A percentile compares a stretch with the other conserved stretches of the same genome.
Conservation (phyloP, 2,888 invertebrate species). For the Ormyrus thymus region DNA sequence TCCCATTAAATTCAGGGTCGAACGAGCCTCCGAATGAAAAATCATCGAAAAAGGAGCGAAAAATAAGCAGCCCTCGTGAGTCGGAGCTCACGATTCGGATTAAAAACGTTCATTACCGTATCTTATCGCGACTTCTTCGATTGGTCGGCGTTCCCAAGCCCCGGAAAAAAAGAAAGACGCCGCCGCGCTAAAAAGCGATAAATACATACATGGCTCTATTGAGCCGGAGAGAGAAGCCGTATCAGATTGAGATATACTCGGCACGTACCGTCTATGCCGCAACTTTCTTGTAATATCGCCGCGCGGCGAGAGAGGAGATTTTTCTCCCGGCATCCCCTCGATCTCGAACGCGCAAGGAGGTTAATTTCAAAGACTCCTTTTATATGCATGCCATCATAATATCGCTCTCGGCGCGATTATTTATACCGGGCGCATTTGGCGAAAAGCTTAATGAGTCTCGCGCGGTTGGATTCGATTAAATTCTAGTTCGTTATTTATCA, state of each 20-base stretch:
- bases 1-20: slow-evolving; percentile 13
- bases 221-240: neutral
- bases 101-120: slow-evolving; percentile 14
- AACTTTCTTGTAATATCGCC: slow-evolving; percentile 38
- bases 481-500: neutral
- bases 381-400: slow-evolving; percentile 25
- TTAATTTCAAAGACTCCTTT: slow-evolving; percentile 49
- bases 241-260: slow-evolving; percentile 18
- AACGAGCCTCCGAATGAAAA: neutral
- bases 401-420: slow-evolving; percentile 36
- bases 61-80: too few species aligned
- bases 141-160: neutral
- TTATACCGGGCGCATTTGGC: slow-evolving; percentile 3
- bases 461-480: slow-evolving; percentile 15
- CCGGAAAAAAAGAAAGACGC: slow-evolving; percentile 11
- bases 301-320: slow-evolving; percentile 1
- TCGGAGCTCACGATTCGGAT: neutral
- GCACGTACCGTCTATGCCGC: neutral
- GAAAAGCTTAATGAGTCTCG: slow-evolving; percentile 27
- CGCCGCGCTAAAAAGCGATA: neutral
- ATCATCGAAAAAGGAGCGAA: neutral
- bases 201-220: neutral
- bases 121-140: slow-evolving; percentile 35
- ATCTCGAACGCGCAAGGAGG: slow-evolving; percentile 42
- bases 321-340: slow-evolving; percentile 6